A percentile compares a stretch with the other conserved stretches of the same genome.
Evolutionary conservation across 2,888 invertebrate genomes (phyloP).

Genomic region (Ceraclea dissimilis): DNA sequence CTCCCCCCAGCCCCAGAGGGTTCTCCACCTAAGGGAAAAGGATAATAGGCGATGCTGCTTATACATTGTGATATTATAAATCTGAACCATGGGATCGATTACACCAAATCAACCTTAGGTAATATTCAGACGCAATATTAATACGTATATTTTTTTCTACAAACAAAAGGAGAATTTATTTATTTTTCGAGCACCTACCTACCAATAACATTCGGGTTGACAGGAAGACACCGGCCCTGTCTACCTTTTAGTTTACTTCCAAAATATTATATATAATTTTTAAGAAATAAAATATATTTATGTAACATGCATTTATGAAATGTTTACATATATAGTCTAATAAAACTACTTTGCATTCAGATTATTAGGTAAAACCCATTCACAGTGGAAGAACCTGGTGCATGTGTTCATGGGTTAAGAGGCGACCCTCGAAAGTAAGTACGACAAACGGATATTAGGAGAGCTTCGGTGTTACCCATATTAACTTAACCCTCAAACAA

Average conservation of each 20-base stretch:
- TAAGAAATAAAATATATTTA: neutral
- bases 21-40: neutral
- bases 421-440: conserved; percentile 11
- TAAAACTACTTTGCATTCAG: too few species aligned
- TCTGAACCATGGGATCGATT: neutral
- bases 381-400: too few species aligned
- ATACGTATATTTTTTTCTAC: too few species aligned
- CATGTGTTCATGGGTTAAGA: conserved; percentile 11
- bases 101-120: neutral
- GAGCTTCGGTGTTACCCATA: neutral
- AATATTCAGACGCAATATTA: too few species aligned
- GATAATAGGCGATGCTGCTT: neutral
- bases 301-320: too few species aligned
- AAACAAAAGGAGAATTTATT: too few species aligned
- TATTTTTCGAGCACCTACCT: too few species aligned
- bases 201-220: too few species aligned
- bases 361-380: too few species aligned
- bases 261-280: neutral
- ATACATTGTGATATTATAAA: neutral
- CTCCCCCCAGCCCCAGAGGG: neutral
- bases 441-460: conserved; percentile 15
- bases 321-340: too few species aligned
- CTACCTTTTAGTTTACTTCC: neutral
- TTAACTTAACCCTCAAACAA: conserved; percentile 1
- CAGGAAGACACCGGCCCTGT: too few species aligned